Evolutionary conservation across 2,888 invertebrate genomes (phyloP), one percentile per base, ranked within the genome.

Genomic region (Lasioglossum pauxillum): DNA sequence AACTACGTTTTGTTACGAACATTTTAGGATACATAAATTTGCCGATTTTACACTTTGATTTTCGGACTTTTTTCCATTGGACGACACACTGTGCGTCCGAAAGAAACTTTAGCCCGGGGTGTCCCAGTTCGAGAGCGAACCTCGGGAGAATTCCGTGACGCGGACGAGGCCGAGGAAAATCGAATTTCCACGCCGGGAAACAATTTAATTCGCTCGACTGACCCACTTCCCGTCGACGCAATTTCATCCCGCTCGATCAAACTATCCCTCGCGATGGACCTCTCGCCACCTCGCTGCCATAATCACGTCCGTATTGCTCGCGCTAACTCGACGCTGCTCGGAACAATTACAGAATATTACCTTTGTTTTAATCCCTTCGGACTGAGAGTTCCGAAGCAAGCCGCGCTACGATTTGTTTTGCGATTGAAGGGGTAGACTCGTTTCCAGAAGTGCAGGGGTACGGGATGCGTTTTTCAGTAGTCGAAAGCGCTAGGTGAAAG

Each of bases 91-190:
- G n/a, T n/a, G n/a, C 5, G 12, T 12, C 0, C 19, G n/a, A 80
- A 80, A n/a, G 44, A 44, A 72, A 85, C 79, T 60, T 75, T 44
- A 14, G 53, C 35, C 60, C 75, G 67, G 31, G n/a, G 44, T 73
- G 83, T 60, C 79, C 84, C 35, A 86, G 46, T 81, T 86, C 73
- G 31, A 46, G 41, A 46, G 75, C 14, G 38, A 38, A 44, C 79
- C 80, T 74, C 74, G 76, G 14, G 5, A 41, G 27, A 46, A 73
- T 76, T 60, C 67, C 31, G 23, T 5, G 38, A 41, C 49, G 16
- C 64, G 73, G 57, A 19, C 74, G 35, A n/a, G 73, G 57, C 12
- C 74, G 38, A 16, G 60, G 73, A 82, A 84, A 82, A 82, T 57
- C 67, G 27, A 44, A 75, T 83, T 79, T 80, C 67, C 73, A 35